A percentile compares a stretch with the other conserved stretches of the same genome.
Conservation (phyloP, 2,113 vertebrate species). For the Pedetes capensis region DNA sequence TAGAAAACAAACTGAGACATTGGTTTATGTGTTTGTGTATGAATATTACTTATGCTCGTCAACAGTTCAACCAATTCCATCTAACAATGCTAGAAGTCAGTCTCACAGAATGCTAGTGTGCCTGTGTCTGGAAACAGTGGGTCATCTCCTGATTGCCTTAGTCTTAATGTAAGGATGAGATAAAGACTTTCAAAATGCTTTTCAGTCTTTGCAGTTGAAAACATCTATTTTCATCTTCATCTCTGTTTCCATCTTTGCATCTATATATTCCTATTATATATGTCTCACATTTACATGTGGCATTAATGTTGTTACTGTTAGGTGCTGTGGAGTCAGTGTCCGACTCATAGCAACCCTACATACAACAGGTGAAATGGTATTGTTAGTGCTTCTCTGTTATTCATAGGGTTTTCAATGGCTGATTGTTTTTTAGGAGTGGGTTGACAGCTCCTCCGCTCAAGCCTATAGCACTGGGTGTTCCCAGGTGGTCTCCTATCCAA, state of each 20-base stretch:
- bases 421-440: no score
- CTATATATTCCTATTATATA: neutral
- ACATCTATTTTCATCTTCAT: neutral
- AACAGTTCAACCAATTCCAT: neutral
- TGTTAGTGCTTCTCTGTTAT: no score
- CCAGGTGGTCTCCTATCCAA: no score
- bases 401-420: no score
- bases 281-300: neutral
- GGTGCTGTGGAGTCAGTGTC: no score
- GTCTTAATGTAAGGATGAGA: neutral
- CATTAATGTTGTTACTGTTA: no score
- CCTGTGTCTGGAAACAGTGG: neutral
- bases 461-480: no score
- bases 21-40: neutral
- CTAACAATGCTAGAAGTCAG: neutral
- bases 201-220: conserved; percentile 16
- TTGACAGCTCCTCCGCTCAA: no score
- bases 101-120: neutral
- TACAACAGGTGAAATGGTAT: no score
- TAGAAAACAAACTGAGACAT: neutral
- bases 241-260: neutral
- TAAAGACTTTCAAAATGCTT: neutral
- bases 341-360: no score
- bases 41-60: neutral
- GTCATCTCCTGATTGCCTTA: neutral